These are phyloP conservation scores for Patella caerulea DNA, from an alignment of 2,888 invertebrate species.

Conservation along the genomic window DNA sequence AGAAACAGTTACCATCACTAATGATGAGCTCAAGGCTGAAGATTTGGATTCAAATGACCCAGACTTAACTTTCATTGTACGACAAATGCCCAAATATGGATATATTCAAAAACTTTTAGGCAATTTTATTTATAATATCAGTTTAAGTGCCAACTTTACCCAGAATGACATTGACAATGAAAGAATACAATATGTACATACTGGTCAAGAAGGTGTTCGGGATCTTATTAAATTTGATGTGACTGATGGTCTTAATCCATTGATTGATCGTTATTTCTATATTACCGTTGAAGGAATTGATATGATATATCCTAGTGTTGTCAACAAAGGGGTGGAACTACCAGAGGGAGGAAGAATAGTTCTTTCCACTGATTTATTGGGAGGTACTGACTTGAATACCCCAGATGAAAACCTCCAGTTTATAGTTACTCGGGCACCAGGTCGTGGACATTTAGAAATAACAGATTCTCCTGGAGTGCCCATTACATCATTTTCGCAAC, in stretches of 20 bases:
- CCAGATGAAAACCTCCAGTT: conserved; percentile 64
- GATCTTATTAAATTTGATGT: conserved; percentile 71
- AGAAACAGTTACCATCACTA: conserved; percentile 62
- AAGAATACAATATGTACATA: conserved; percentile 64
- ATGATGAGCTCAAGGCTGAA: conserved; percentile 64
- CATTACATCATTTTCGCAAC: conserved; percentile 66
- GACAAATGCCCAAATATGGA: conserved; percentile 65
- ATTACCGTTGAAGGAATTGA: conserved; percentile 68
- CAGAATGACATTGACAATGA: conserved; percentile 68
- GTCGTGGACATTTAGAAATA: conserved; percentile 66
- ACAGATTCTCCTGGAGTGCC: conserved; percentile 61
- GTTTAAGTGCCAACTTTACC: conserved; percentile 67
- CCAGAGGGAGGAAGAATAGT: conserved; percentile 67
- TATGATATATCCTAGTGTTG: conserved; percentile 64
- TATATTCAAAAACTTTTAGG: conserved; percentile 49
- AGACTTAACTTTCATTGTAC: conserved; percentile 64
- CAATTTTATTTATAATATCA: conserved; percentile 57
- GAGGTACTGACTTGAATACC: conserved; percentile 67
- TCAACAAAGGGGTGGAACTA: conserved; percentile 67
- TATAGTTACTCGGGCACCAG: conserved; percentile 67
- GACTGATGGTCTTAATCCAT: conserved; percentile 69
- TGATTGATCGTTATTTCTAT: conserved; percentile 69
- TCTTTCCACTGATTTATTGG: conserved; percentile 66
- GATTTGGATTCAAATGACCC: conserved; percentile 68
- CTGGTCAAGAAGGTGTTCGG: conserved; percentile 63